Conservation (phyloP, 1,140 invertebrate species). For the Lycorma delicatula region DNA sequence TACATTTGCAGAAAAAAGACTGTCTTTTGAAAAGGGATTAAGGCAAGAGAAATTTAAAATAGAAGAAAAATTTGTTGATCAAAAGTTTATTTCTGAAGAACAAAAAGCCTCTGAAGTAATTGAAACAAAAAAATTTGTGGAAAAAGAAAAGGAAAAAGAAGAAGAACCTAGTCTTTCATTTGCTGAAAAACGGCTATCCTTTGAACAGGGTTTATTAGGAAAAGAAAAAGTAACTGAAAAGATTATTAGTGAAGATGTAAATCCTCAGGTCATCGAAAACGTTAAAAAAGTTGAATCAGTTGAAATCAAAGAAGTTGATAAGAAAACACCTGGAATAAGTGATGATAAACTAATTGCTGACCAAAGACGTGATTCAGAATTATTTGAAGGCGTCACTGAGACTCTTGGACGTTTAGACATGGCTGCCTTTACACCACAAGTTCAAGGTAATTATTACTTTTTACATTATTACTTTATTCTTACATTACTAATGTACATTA, state of each 20-base stretch:
- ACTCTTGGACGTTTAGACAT: slow-evolving; percentile 35
- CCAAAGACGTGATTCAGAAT: slow-evolving; percentile 34
- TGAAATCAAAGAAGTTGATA: neutral
- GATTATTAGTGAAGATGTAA: neutral
- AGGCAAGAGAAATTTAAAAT: slow-evolving; percentile 8
- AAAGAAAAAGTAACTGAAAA: slow-evolving; percentile 1
- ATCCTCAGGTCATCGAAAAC: neutral
- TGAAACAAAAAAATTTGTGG: slow-evolving; percentile 51
- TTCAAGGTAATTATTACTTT: slow-evolving; percentile 24
- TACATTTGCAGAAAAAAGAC: slow-evolving; percentile 29
- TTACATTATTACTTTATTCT: too few species aligned
- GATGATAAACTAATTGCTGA: slow-evolving; percentile 18
- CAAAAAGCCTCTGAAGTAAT: slow-evolving; percentile 8
- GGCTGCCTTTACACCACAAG: slow-evolving; percentile 23
- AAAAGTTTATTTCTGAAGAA: slow-evolving; percentile 15
- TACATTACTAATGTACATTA: too few species aligned
- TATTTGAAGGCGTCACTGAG: slow-evolving; percentile 40
- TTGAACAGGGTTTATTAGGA: slow-evolving; percentile 24
- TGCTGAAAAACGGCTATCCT: slow-evolving; percentile 28
- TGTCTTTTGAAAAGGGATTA: slow-evolving; percentile 29
- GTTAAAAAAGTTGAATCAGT: neutral
- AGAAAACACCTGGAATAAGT: neutral
- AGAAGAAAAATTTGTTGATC: slow-evolving; percentile 7
- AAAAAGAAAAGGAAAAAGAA: slow-evolving; percentile 52
- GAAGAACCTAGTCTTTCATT: slow-evolving; percentile 22